Evolutionary conservation across 2,888 invertebrate species (phyloP), one percentile per base, ranked within the genome.

Genomic region (Catocala fraxini): DNA sequence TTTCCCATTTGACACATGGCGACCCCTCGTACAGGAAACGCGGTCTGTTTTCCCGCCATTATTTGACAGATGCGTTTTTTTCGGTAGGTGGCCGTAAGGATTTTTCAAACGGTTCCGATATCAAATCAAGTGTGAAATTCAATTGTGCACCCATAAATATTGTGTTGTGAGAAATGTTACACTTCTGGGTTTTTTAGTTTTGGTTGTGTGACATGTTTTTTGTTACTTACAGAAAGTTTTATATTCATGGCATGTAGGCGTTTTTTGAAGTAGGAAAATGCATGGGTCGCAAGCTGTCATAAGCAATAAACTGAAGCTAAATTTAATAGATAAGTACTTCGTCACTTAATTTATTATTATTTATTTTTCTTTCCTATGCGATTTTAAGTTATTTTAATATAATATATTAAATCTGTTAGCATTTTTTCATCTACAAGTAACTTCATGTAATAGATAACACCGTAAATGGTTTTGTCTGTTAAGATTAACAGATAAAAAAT

Each of bases 61-160:
- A 88, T 91, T 92, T 93, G 93, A 93, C 88, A 92, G 89, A 93
- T 92, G 92, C 81, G 85, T 89, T 90, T 83, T 82, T 82, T 89
- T 89, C 84, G 88, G 87, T 87, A 85, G 88, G 89, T 88, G 90
- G 87, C 85, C 85, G 89, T 84, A 86, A 89, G 88, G 87, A 88
- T 90, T 91, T 92, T 90, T 88, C 90, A 85, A 88, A 80, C 83
- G 79, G 77, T 59, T 68, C 66, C 62, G 75, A 71, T 76, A 79
- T 86, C 87, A 92, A 93, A 92, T 94, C 93, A 93, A 91, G 84
- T 89, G 92, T 92, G 91, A 93, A 93, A 94, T 93, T 93, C 93
- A 93, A 94, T 94, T 90, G 92, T 83, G 80, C 79, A 79, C 71
- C 88, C 79, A 92, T 93, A 92, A 89, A 93, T 92, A 86, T 87